These are phyloP conservation scores for Diadema setosum DNA, from an alignment of 35 echinoderm and acorn worm genomes.

Conservation along the genomic window DNA sequence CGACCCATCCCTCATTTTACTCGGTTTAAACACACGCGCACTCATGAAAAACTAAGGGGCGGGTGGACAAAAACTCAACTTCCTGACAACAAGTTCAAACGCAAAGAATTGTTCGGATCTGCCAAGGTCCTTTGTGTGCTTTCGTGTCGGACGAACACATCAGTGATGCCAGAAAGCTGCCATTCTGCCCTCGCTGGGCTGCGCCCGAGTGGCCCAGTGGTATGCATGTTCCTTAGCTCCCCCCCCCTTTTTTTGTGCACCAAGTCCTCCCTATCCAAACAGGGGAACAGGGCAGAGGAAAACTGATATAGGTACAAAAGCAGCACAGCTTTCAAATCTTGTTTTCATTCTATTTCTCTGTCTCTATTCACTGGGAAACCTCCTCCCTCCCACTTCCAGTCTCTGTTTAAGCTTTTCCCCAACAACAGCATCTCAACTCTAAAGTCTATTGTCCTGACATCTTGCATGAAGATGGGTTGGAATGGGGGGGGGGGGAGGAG, in stretches of 20 bases:
- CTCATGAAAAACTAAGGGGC: background rate
- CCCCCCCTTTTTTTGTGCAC: no score
- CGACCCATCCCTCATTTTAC: background rate
- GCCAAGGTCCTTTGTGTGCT: background rate
- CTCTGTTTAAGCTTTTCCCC: no score
- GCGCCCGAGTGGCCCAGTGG: background rate
- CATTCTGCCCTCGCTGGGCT: background rate
- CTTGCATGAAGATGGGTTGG: no score
- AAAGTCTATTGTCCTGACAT: no score
- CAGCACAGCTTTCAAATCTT: constrained; percentile 1
- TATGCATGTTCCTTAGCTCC: no score
- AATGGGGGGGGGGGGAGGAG: no score
- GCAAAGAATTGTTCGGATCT: background rate
- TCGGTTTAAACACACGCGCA: background rate
- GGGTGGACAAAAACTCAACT: background rate
- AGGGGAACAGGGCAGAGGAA: background rate
- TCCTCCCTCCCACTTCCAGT: background rate
- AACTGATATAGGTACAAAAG: constrained; percentile 17
- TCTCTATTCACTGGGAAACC: background rate
- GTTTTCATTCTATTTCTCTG: constrained; percentile 20
- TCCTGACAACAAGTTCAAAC: background rate
- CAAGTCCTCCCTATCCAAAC: background rate
- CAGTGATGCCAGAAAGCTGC: no score
- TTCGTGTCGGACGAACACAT: background rate
- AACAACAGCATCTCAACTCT: no score